Evolutionary conservation across 2,113 vertebrate genomes (phyloP), one percentile per base, ranked within the genome.

Genomic region (Procapra przewalskii): DNA sequence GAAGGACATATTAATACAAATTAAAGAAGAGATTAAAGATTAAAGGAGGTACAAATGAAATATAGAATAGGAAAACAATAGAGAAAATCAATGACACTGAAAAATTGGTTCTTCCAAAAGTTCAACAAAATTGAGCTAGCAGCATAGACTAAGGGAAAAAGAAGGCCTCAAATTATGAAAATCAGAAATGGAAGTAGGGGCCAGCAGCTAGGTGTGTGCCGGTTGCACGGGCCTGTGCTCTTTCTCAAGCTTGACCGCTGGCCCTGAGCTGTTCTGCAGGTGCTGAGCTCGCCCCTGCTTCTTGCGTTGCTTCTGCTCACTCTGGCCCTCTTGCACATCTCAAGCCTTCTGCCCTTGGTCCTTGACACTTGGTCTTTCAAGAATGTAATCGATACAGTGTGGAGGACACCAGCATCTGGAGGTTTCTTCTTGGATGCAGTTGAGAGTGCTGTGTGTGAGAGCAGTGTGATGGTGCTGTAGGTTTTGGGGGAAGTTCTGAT

Each of bases 401-500:
- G 99, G 99, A 96, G 45, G 36, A 88, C 97, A 0, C 98, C 99
- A 79, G 96, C 96, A 57, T 96, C 87, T 0, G 99, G 99, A 13
- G 99, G 99, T 57, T 99, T 99, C 0, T 98, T 97, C 91, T 77
- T 99, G 98, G 99, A 99, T 31, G 99, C 99, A 0, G 99, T 99
- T 16, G 99, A 99, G 97, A 98, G 23, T 40, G 64, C 98, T 0
- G 98, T 98, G 89, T 99, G 99, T 97, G 96, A 79, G 91, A 5
- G 99, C 99, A 99, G 19, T 99, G 99, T 3, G 99, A 99, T 13
- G 99, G 99, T 52, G 99, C 98, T 0, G 99, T 99, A 8, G 99
- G 99, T 4, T 99, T 99, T 1, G 99, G 99, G 17, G 99, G 99
- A 80, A 99, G 98, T 92, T 99, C 99, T 12, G 99, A 99, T 96